Evolutionary conservation across 2,888 invertebrate species (phyloP).

Genomic region (Synanthedon myopaeformis): DNA sequence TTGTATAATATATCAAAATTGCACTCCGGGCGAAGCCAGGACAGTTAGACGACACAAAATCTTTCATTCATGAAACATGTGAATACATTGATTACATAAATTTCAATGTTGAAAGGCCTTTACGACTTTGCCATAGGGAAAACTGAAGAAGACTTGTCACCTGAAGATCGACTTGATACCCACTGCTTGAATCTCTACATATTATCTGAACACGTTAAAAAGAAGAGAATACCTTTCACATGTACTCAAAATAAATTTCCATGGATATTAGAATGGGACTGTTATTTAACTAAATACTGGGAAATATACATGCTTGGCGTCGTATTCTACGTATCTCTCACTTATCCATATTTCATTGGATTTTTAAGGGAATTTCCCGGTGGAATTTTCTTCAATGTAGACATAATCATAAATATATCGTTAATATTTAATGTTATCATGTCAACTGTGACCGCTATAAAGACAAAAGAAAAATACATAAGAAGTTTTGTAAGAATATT

Average conservation of each 20-base stretch:
- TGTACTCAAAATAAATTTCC: slow-evolving; percentile 48
- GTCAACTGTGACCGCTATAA: slow-evolving; percentile 55
- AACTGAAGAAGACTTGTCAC: slow-evolving; percentile 33
- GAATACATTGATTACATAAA: not conserved
- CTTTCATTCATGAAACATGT: too few relatives aligned
- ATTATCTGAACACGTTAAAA: slow-evolving; percentile 56
- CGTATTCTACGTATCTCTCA: slow-evolving; percentile 47
- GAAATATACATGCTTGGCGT: slow-evolving; percentile 49
- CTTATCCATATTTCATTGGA: slow-evolving; percentile 63
- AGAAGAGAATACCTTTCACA: slow-evolving; percentile 40
- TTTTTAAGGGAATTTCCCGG: slow-evolving; percentile 44
- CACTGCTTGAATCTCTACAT: slow-evolving; percentile 56
- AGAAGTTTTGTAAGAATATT: slow-evolving; percentile 43
- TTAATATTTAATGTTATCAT: slow-evolving; percentile 52
- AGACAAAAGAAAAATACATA: slow-evolving; percentile 50
- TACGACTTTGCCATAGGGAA: slow-evolving; percentile 24
- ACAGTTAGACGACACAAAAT: too few relatives aligned
- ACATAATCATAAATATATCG: slow-evolving; percentile 46
- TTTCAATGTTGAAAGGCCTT: not conserved
- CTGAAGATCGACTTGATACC: slow-evolving; percentile 44
- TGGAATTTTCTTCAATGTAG: slow-evolving; percentile 41
- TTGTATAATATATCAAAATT: too few relatives aligned
- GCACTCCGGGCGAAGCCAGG: too few relatives aligned
- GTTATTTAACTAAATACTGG: slow-evolving; percentile 58
- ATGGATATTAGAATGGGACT: slow-evolving; percentile 59